These are phyloP conservation scores for Lysandra coridon DNA, from an alignment of 2,888 invertebrate genomes.

Conservation along the genomic window DNA sequence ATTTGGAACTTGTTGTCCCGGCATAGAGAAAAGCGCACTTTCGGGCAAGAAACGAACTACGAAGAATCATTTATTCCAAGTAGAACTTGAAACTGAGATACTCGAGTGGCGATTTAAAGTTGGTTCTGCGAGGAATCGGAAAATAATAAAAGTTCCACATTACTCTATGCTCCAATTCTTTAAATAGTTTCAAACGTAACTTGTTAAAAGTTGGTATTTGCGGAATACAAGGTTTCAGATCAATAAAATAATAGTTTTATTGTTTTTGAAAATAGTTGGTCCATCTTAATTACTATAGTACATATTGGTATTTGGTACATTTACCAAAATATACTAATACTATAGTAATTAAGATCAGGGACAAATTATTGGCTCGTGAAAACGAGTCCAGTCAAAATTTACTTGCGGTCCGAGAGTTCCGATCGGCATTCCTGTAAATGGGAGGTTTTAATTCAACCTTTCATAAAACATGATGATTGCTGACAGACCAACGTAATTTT, in stretches of 20 bases:
- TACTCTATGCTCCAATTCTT: slow-evolving; percentile 13
- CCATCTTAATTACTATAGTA: too few relatives aligned
- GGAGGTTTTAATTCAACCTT: too few relatives aligned
- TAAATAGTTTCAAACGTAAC: neutral
- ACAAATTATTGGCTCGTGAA: too few relatives aligned
- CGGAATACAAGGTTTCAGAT: neutral
- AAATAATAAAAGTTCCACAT: slow-evolving; percentile 17
- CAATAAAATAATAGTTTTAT: neutral
- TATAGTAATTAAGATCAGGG: too few relatives aligned
- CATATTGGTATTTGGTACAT: too few relatives aligned
- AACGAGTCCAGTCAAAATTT: too few relatives aligned
- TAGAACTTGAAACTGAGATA: slow-evolving; percentile 5
- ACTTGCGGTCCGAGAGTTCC: too few relatives aligned
- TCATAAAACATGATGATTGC: too few relatives aligned
- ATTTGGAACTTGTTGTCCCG: neutral
- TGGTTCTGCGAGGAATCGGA: slow-evolving; percentile 12
- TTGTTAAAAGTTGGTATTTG: neutral
- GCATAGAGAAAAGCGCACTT: neutral
- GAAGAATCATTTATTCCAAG: slow-evolving; percentile 6
- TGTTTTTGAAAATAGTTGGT: neutral
- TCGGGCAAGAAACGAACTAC: neutral
- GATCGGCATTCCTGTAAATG: too few relatives aligned
- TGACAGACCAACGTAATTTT: too few relatives aligned
- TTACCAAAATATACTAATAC: too few relatives aligned
- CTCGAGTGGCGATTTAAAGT: slow-evolving; percentile 5